A percentile compares a stretch with the other conserved stretches of the same genome.
Conservation (phyloP, 2,797 vertebrate species). For the Zalophus californianus region DNA sequence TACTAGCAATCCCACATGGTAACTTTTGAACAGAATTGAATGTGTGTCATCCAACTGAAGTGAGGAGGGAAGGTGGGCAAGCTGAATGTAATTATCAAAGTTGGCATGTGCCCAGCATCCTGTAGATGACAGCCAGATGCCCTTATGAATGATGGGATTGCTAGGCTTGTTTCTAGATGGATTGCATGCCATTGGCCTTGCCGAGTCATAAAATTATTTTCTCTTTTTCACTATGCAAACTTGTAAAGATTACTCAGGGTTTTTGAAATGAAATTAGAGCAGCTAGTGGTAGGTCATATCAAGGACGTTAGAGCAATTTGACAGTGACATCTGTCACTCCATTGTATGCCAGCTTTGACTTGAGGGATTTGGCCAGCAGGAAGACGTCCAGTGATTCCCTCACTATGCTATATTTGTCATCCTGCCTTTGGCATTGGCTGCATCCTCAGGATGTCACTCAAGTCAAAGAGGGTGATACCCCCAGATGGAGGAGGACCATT, state of each 20-base stretch:
- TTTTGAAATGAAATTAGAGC: conserved; percentile 73
- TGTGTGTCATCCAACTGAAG: conserved; percentile 9
- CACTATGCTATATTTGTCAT: conserved; percentile 33
- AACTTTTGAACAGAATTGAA: conserved; percentile 39
- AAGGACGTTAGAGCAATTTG: conserved; percentile 78
- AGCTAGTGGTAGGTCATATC: conserved; percentile 66
- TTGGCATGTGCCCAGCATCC: conserved; percentile 36
- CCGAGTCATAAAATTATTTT: conserved; percentile 64
- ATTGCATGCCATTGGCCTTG: conserved; percentile 26
- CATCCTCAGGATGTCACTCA: conserved; percentile 7
- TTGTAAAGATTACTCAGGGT: conserved; percentile 65
- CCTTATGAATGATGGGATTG: conserved; percentile 42
- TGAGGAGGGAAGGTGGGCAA: conserved; percentile 24
- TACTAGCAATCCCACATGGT: neutral
- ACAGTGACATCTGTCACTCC: conserved; percentile 80
- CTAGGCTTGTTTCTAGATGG: conserved; percentile 63
- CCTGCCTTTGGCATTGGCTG: neutral
- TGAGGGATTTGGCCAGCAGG: conserved; percentile 50
- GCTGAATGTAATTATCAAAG: conserved; percentile 57
- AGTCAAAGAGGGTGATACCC: conserved; percentile 22
- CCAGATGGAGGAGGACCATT: neutral
- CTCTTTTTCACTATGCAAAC: conserved; percentile 22
- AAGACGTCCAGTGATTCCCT: conserved; percentile 4
- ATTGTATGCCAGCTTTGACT: conserved; percentile 70
- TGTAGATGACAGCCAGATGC: conserved; percentile 61